Evolutionary conservation across 2,888 invertebrate genomes (phyloP), one percentile per base, ranked within the genome.

Genomic region (Julus scanicus): DNA sequence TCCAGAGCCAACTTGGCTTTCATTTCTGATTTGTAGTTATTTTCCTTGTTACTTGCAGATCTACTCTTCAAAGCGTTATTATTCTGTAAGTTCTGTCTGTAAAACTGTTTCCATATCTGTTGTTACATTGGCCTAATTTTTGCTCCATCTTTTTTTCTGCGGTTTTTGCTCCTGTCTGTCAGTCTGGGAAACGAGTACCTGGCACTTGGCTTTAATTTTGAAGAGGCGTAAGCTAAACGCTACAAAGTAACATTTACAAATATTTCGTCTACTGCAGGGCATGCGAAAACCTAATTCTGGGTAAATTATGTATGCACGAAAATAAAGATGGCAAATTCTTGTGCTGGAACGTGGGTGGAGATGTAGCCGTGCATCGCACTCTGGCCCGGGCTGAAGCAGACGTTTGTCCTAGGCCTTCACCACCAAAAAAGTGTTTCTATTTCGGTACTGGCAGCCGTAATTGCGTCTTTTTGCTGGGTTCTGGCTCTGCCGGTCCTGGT

Each of bases 381-480:
- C 63, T 5, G 20, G 63, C 20, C 63, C 20, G 57, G 57, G 57
- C n/a, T 57, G 57, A n/a, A 17, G 15, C 63, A 71, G 63, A 71
- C 63, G 20, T 20, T 71, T 71, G 63, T 71, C 63, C 63, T 71
- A 71, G 63, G 63, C 63, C 63, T 71, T 71, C 17, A 15, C 29
- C 29, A 37, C 84, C 5, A 15, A 2, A 39, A 29, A 29, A 44
- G n/a, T 39, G 48, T 84, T 84, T 84, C 48, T 84, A 84, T 84
- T 84, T 84, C 37, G 40, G 40, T 39, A 37, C 37, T 20, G 84
- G 48, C 13, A n/a, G 84, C 15, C 9, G 20, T n/a, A 20, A 20
- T 44, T 20, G 17, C 20, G n/a, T 84, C 8, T 84, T 84, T 44
- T 84, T 44, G 17, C n/a, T 39, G 84, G 37, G 11, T 48, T 84